A percentile compares a stretch with the other conserved stretches of the same genome.
Evolutionary conservation across 2,888 invertebrate species (phyloP).

Genomic region (Andrena bucephala): DNA sequence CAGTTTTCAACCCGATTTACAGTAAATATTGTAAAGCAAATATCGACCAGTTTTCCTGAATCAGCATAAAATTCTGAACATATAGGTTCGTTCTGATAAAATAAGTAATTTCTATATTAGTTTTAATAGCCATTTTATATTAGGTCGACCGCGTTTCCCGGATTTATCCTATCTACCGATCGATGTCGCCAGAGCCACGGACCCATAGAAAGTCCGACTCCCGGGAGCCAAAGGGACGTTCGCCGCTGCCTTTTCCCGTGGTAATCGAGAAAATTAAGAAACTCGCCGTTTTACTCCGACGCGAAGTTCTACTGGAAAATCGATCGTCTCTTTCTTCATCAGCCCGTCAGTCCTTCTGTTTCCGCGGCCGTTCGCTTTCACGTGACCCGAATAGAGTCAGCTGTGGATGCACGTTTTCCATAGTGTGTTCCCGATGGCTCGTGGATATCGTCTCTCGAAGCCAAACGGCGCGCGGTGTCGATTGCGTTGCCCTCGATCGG

Average conservation of each 20-base stretch:
- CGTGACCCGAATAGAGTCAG: neutral
- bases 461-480: neutral
- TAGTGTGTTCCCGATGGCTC: neutral
- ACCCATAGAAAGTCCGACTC: conserved; percentile 28
- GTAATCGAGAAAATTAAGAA: neutral
- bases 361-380: neutral
- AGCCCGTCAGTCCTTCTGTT: neutral
- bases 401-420: neutral
- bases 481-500: neutral
- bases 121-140: too few species aligned
- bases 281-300: neutral
- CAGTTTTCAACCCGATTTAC: too few species aligned
- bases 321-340: neutral
- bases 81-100: too few species aligned
- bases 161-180: conserved; percentile 1
- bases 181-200: conserved; percentile 28
- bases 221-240: neutral
- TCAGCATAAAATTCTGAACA: too few species aligned
- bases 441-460: neutral
- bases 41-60: too few species aligned
- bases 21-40: too few species aligned
- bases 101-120: too few species aligned
- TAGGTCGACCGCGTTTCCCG: too few species aligned
- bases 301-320: neutral
- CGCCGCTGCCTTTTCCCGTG: neutral